Percentiles rank a stretch among this genome's conserved stretches.
phyloP scores from a whole-genome alignment of 1,140 invertebrate genomes.

The Spodoptera frugiperda region DNA sequence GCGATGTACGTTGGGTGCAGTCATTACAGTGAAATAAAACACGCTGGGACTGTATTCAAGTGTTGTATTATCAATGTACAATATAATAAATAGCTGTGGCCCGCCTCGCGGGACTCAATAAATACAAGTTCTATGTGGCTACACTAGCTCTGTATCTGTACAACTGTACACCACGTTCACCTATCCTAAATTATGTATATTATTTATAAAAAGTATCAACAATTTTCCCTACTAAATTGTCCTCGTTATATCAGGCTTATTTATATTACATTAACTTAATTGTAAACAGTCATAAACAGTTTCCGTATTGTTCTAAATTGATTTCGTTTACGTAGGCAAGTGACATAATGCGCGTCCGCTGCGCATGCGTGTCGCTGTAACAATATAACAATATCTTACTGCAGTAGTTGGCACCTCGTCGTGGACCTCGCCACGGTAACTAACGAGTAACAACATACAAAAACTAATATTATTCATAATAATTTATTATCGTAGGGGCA shows the following conservation, averaged over 20 bases:
- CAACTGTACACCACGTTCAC: background rate
- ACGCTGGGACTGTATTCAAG: constrained; percentile 17
- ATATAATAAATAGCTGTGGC: constrained; percentile 71
- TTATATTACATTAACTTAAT: background rate
- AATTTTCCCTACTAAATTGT: too few relatives aligned
- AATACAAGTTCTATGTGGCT: constrained; percentile 61
- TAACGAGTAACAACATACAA: constrained; percentile 46
- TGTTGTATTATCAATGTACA: constrained; percentile 55
- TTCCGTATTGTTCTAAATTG: too few relatives aligned
- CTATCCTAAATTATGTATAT: background rate
- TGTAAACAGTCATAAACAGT: too few relatives aligned
- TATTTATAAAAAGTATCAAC: background rate
- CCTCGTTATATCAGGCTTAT: too few relatives aligned
- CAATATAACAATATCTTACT: too few relatives aligned
- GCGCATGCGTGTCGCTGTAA: too few relatives aligned
- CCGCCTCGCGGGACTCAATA: constrained; percentile 66
- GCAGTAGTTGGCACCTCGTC: constrained; percentile 9
- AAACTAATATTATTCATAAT: constrained; percentile 18
- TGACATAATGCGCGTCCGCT: too few relatives aligned
- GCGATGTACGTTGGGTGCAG: too few relatives aligned
- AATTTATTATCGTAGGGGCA: constrained; percentile 25
- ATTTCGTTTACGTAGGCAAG: too few relatives aligned
- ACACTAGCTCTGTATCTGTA: constrained; percentile 4
- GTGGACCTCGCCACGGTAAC: constrained; percentile 20
- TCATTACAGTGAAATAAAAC: constrained; percentile 5